These are phyloP conservation scores for Auanema sp. DNA, from an alignment of 2,888 invertebrate species.

Conservation along the genomic window DNA sequence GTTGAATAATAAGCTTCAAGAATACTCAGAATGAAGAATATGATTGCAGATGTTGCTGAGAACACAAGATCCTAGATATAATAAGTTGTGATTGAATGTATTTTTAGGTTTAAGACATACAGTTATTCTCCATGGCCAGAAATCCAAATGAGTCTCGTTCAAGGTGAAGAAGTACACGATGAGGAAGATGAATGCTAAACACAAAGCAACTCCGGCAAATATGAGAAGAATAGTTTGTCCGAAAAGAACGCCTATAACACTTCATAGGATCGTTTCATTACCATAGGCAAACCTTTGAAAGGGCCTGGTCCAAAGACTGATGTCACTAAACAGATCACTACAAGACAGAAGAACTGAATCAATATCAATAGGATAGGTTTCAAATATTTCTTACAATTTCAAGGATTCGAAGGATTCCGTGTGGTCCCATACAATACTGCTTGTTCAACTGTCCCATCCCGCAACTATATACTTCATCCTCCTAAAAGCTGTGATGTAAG, in stretches of 20 bases:
- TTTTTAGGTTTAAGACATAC: no score
- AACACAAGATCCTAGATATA: slow-evolving; percentile 54
- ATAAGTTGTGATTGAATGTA: no score
- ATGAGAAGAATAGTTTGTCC: slow-evolving; percentile 59
- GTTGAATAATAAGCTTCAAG: slow-evolving; percentile 61
- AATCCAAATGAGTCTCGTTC: slow-evolving; percentile 52
- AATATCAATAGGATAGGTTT: background rate
- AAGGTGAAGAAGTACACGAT: slow-evolving; percentile 60
- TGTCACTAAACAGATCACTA: slow-evolving; percentile 54
- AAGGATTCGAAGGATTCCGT: slow-evolving; percentile 51
- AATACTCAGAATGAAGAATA: slow-evolving; percentile 51
- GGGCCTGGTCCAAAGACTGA: slow-evolving; percentile 62
- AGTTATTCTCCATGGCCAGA: slow-evolving; percentile 58
- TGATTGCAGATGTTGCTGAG: slow-evolving; percentile 41
- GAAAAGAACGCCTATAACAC: slow-evolving; percentile 48
- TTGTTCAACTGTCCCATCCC: slow-evolving; percentile 55
- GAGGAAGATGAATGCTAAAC: slow-evolving; percentile 60
- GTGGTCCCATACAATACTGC: slow-evolving; percentile 53
- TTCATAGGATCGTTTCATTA: background rate
- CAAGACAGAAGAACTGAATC: slow-evolving; percentile 50
- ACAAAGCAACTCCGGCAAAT: slow-evolving; percentile 54
- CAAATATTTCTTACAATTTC: slow-evolving; percentile 51
- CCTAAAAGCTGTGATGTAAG: no score
- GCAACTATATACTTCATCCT: slow-evolving; percentile 49
- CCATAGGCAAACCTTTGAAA: slow-evolving; percentile 57